Percentiles rank a stretch among this genome's conserved stretches.
Conservation (phyloP, 2,113 vertebrate genomes). For the Paradisaea rubra region DNA sequence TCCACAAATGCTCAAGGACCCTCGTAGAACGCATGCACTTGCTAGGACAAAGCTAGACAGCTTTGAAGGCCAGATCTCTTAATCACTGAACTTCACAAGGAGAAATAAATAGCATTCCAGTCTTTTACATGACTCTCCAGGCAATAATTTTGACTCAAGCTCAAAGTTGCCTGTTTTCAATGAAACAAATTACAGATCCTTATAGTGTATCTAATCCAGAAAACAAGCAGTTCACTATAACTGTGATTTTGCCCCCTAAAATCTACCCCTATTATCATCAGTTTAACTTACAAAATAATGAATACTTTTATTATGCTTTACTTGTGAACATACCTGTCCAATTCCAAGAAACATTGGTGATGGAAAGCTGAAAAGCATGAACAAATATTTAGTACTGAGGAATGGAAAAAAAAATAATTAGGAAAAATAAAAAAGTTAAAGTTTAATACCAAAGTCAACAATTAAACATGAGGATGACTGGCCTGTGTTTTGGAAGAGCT, state of each 20-base stretch:
- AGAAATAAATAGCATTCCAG: background rate
- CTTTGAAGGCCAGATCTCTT: background rate
- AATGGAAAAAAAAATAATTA: background rate
- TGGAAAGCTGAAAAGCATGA: constrained; percentile 55
- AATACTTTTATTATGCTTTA: background rate
- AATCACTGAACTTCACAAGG: background rate
- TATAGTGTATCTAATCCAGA: background rate
- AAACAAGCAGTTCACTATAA: background rate
- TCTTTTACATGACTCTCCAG: background rate
- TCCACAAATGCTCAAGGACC: background rate
- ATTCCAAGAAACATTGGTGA: constrained; percentile 71
- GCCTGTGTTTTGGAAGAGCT: background rate
- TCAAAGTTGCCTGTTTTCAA: background rate
- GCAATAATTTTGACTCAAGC: background rate
- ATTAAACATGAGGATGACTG: background rate
- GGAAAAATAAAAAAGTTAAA: background rate
- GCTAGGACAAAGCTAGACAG: background rate
- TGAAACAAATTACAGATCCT: background rate
- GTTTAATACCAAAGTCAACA: background rate
- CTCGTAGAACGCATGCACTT: background rate
- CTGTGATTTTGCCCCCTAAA: background rate
- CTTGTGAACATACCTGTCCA: constrained; percentile 72
- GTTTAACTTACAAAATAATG: background rate
- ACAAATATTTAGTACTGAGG: background rate
- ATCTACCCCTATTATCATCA: background rate